Conservation (phyloP, 2,797 vertebrate species). For the Avahi laniger region DNA sequence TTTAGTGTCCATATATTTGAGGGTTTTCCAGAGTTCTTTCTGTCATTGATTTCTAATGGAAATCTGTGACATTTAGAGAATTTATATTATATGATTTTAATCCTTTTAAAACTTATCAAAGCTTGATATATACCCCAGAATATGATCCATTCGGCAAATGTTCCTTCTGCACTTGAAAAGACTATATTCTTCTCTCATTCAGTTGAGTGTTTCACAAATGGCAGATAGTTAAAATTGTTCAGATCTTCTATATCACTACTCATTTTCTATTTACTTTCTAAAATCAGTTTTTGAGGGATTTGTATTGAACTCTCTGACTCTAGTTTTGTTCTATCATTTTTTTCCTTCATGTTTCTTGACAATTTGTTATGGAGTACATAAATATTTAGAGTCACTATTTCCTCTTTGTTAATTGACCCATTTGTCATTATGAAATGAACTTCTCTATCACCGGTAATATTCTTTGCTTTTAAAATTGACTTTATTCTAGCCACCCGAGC, state of each 20-base stretch:
- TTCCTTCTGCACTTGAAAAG: neutral
- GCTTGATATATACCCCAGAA: neutral
- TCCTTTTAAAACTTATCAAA: neutral
- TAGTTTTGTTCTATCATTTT: neutral
- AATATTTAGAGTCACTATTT: neutral
- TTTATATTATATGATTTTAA: neutral
- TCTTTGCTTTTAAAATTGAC: neutral
- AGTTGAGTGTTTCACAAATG: neutral
- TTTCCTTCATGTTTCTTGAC: neutral
- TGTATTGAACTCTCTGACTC: neutral
- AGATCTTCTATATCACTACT: neutral
- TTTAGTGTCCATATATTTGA: neutral
- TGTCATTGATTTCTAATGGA: neutral
- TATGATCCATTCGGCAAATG: neutral
- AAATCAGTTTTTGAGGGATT: neutral
- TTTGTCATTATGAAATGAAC: neutral
- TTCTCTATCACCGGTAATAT: neutral
- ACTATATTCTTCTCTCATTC: neutral
- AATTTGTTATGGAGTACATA: neutral
- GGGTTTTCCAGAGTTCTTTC: neutral
- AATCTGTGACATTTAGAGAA: neutral
- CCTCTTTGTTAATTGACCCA: neutral
- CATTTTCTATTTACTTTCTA: neutral
- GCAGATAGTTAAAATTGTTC: neutral
- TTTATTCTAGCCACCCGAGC: neutral